phyloP scores from a whole-genome alignment of 2,113 vertebrate species.

The Mirounga angustirostris region DNA sequence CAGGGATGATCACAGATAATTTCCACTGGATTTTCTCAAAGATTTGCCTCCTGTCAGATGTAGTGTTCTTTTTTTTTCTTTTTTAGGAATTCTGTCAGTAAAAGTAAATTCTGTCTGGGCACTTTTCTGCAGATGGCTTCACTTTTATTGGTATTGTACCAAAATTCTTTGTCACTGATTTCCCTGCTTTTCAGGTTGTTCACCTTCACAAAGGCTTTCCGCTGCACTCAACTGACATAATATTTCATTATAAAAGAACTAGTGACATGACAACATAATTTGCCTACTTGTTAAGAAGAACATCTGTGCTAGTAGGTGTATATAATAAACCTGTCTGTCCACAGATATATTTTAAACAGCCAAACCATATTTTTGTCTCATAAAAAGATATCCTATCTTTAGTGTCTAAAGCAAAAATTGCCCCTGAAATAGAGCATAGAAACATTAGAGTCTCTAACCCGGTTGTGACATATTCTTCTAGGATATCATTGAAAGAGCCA shows the following conservation, averaged over 20 bases:
- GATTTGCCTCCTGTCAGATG: not conserved
- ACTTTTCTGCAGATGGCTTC: not conserved
- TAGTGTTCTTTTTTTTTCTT: not conserved
- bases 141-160: not conserved
- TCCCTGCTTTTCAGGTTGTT: not conserved
- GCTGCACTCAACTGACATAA: not conserved
- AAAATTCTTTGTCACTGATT: not conserved
- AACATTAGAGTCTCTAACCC: not conserved
- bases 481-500: not conserved
- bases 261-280: not conserved
- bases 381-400: not conserved
- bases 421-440: not conserved
- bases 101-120: not conserved
- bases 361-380: not conserved
- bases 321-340: not conserved
- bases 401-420: not conserved
- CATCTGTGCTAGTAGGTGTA: not conserved
- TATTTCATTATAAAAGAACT: slow-evolving; percentile 9
- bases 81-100: not conserved
- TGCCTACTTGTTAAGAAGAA: not conserved
- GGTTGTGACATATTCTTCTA: not conserved
- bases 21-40: not conserved
- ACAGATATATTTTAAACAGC: not conserved
- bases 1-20: not conserved
- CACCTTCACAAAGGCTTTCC: not conserved